A percentile compares a stretch with the other conserved stretches of the same genome.
phyloP scores from a whole-genome alignment of 2,797 vertebrate genomes.

The Crypturellus tataupa region DNA sequence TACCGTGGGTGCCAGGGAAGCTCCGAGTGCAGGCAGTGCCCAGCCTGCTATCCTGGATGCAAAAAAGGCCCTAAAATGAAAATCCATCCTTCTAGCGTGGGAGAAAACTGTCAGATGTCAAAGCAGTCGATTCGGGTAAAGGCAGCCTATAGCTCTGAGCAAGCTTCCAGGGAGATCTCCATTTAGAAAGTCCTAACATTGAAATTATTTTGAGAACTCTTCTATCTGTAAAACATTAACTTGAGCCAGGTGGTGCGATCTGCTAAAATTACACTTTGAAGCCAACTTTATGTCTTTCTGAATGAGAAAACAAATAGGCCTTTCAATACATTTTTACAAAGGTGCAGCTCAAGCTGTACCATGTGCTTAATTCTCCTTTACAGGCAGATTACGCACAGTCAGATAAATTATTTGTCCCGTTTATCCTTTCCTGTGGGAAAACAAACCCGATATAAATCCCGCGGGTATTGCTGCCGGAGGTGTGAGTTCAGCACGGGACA shows the following conservation, averaged over 20 bases:
- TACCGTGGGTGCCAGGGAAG: accelerated
- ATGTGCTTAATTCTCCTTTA: background rate
- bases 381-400: background rate
- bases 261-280: background rate
- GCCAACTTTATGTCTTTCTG: background rate
- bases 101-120: accelerated
- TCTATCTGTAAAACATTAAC: slow-evolving; percentile 19
- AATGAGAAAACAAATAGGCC: slow-evolving; percentile 12
- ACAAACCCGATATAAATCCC: background rate
- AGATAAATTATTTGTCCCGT: background rate
- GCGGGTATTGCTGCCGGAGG: background rate
- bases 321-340: background rate
- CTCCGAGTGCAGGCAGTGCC: accelerated
- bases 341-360: background rate
- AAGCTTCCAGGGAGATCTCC: background rate
- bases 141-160: accelerated
- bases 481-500: background rate
- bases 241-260: background rate
- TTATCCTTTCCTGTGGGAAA: background rate
- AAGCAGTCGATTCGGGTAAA: background rate
- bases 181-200: background rate
- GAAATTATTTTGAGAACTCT: background rate
- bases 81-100: accelerated
- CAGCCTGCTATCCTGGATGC: accelerated
- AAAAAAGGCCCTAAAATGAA: background rate